Percentiles rank a stretch among this genome's conserved stretches.
phyloP scores from a whole-genome alignment of 2,888 invertebrate species.

The Eulithis testata region DNA sequence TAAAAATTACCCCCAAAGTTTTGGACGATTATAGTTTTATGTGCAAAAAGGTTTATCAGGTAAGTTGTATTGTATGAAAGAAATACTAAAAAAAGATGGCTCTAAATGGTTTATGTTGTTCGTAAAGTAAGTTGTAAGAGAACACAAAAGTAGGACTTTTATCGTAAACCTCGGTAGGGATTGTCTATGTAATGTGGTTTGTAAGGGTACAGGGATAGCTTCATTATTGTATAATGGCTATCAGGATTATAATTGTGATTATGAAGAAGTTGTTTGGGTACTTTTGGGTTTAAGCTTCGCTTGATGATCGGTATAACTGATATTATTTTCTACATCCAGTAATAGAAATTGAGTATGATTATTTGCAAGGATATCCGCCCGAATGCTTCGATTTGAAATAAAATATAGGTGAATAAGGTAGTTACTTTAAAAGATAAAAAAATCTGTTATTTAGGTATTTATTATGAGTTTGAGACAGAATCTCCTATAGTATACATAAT shows the following conservation, averaged over 20 bases:
- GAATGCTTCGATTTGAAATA: constrained; percentile 12
- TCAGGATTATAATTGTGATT: not conserved
- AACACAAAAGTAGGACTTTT: constrained; percentile 4
- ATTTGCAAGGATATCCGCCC: constrained; percentile 18
- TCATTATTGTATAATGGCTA: constrained; percentile 10
- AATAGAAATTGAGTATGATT: not conserved
- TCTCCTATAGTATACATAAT: not conserved
- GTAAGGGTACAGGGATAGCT: constrained; percentile 4
- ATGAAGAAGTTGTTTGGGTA: not conserved
- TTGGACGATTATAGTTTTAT: too few species aligned
- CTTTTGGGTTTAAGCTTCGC: constrained; percentile 8
- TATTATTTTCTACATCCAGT: constrained; percentile 6
- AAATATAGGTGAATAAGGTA: not conserved
- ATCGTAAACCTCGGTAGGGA: not conserved
- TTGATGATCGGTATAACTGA: constrained; percentile 5
- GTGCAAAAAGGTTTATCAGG: too few species aligned
- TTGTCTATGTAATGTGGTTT: constrained; percentile 2
- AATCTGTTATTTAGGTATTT: not conserved
- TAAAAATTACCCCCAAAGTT: too few species aligned
- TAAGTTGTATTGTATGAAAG: too few species aligned
- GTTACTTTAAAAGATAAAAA: not conserved
- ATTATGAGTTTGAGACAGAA: not conserved
- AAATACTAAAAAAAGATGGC: too few species aligned
- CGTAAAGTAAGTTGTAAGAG: not conserved
- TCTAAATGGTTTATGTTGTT: too few species aligned